A percentile compares a stretch with the other conserved stretches of the same genome.
Evolutionary conservation across 2,888 invertebrate genomes (phyloP).

Genomic region (Cinara cedri): DNA sequence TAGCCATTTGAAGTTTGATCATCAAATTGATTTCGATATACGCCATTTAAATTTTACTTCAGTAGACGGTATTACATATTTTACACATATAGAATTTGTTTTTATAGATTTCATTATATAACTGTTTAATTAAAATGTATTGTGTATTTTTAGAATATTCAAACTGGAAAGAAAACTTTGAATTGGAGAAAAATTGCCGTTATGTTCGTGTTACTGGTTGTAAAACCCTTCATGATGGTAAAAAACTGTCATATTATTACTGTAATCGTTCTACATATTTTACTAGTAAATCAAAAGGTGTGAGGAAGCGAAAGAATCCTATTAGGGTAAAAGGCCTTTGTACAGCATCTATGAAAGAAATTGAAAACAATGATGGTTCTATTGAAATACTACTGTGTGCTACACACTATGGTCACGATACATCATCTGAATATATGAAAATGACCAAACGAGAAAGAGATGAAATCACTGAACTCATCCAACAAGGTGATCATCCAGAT

Average conservation of each 20-base stretch:
- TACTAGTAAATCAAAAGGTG: constrained; percentile 57
- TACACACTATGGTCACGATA: constrained; percentile 58
- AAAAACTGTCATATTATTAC: constrained; percentile 57
- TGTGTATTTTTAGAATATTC: constrained; percentile 58
- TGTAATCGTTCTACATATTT: constrained; percentile 59
- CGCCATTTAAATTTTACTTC: constrained; percentile 26
- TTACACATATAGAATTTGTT: background rate
- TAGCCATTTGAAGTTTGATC: constrained; percentile 55
- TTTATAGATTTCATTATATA: background rate
- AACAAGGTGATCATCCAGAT: constrained; percentile 58
- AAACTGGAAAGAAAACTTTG: constrained; percentile 59
- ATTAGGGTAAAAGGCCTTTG: constrained; percentile 58
- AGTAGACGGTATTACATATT: constrained; percentile 28
- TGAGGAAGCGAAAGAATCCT: constrained; percentile 56
- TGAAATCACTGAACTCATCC: constrained; percentile 58
- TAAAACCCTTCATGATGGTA: constrained; percentile 57
- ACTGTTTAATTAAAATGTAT: background rate
- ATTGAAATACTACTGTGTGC: constrained; percentile 56
- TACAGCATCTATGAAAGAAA: constrained; percentile 58
- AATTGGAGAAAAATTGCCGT: constrained; percentile 58
- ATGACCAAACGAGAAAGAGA: constrained; percentile 57
- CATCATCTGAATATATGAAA: constrained; percentile 56
- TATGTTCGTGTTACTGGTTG: constrained; percentile 59
- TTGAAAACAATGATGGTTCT: constrained; percentile 49
- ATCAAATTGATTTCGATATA: constrained; percentile 51